Evolutionary conservation across 2,888 invertebrate species (phyloP).

Genomic region (Neuroscelio doddi): DNA sequence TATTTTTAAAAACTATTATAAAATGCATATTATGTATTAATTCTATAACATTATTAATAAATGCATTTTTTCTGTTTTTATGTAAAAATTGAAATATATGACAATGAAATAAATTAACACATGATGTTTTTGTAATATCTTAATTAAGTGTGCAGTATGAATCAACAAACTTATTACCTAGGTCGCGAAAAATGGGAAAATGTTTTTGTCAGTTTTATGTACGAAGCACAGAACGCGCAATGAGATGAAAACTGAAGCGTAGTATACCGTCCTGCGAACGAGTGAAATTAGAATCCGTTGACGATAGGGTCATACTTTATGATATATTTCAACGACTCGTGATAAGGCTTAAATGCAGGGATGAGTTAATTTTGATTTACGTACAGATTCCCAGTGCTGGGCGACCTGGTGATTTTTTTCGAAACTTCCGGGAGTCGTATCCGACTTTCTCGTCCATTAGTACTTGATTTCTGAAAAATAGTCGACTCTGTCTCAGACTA

Average conservation of each 20-base stretch:
- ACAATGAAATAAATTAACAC: no score
- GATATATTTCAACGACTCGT: conserved; percentile 37
- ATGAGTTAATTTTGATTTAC: conserved; percentile 41
- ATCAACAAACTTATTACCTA: not conserved
- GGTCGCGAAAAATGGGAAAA: conserved; percentile 7
- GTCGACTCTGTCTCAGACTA: not conserved
- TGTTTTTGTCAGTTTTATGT: conserved; percentile 6
- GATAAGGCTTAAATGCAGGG: conserved; percentile 31
- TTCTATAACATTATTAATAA: no score
- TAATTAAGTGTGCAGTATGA: not conserved
- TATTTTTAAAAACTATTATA: no score
- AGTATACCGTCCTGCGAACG: conserved; percentile 11
- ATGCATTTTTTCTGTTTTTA: no score
- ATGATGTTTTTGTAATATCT: no score
- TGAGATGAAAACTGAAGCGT: conserved; percentile 20
- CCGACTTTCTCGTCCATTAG: conserved; percentile 13
- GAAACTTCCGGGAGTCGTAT: conserved; percentile 9
- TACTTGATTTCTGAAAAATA: conserved; percentile 25
- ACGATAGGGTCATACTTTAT: conserved; percentile 37
- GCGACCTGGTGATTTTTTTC: conserved; percentile 24
- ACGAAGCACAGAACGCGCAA: conserved; percentile 2
- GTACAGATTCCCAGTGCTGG: conserved; percentile 10
- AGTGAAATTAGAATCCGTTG: conserved; percentile 39
- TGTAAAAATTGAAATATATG: no score
- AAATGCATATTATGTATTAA: no score